Conservation (phyloP, 2,113 vertebrate species). For the Struthio camelus region DNA sequence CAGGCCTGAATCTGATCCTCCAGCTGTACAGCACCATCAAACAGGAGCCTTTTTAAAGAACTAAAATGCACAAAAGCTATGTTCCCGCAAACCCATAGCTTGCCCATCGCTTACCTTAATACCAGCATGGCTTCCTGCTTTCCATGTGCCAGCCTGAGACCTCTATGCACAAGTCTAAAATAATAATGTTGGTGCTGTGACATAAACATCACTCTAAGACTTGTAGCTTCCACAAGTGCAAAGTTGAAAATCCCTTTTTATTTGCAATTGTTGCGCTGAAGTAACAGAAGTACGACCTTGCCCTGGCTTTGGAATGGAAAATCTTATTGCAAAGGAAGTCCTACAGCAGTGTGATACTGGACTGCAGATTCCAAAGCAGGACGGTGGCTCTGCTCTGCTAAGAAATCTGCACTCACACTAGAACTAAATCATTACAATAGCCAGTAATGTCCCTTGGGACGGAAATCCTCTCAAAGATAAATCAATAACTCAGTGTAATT, state of each 20-base stretch:
- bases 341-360: not conserved
- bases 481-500: constrained; percentile 72
- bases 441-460: constrained; percentile 60
- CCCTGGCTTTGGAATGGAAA: not conserved
- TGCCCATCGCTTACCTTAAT: accelerated
- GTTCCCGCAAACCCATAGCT: not conserved
- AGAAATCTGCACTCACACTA: not conserved
- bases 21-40: not conserved
- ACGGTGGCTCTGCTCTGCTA: not conserved
- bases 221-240: not conserved
- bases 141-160: not conserved
- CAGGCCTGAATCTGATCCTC: not conserved
- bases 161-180: not conserved
- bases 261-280: not conserved
- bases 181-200: accelerated
- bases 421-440: constrained; percentile 30
- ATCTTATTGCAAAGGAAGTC: not conserved
- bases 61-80: not conserved
- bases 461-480: constrained; percentile 74
- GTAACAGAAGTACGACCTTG: not conserved
- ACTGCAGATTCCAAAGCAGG: not conserved
- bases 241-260: not conserved
- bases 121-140: not conserved
- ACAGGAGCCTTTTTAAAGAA: not conserved
- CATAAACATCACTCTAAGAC: not conserved